A percentile compares a stretch with the other conserved stretches of the same genome.
Conservation (phyloP, 2,888 invertebrate species). For the Thumatha senex region DNA sequence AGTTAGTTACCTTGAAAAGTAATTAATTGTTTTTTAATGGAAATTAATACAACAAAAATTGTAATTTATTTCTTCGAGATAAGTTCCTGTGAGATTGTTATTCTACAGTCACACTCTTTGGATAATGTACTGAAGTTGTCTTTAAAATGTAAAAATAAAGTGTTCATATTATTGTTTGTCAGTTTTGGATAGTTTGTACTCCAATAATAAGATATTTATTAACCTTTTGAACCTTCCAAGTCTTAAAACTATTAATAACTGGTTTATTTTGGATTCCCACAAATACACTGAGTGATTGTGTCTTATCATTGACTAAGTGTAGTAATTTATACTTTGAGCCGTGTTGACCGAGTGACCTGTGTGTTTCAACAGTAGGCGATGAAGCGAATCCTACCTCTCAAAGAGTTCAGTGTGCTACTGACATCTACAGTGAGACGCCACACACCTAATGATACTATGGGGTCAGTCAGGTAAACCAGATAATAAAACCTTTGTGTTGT, state of each 20-base stretch:
- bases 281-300: constrained; percentile 9
- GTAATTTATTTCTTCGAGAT: too few relatives aligned
- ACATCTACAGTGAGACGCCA: constrained; percentile 80
- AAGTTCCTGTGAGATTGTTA: too few relatives aligned
- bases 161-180: neutral
- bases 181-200: constrained; percentile 23
- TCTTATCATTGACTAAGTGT: constrained; percentile 23
- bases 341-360: constrained; percentile 71
- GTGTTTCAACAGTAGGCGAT: constrained; percentile 79
- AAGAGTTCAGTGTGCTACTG: constrained; percentile 73
- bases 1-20: too few relatives aligned
- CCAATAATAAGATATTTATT: constrained; percentile 18
- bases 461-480: constrained; percentile 75
- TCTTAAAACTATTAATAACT: constrained; percentile 26
- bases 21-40: neutral
- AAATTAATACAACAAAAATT: too few relatives aligned
- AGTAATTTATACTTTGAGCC: constrained; percentile 36
- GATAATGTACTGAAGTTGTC: too few relatives aligned
- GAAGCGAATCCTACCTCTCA: constrained; percentile 74
- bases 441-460: constrained; percentile 74
- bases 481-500: constrained; percentile 34
- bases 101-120: too few relatives aligned
- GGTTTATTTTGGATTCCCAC: constrained; percentile 19
- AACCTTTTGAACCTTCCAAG: constrained; percentile 29
- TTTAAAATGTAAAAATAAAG: too few relatives aligned